Evolutionary conservation across 2,888 invertebrate genomes (phyloP).

Genomic region (Lasioglossum villosulum): DNA sequence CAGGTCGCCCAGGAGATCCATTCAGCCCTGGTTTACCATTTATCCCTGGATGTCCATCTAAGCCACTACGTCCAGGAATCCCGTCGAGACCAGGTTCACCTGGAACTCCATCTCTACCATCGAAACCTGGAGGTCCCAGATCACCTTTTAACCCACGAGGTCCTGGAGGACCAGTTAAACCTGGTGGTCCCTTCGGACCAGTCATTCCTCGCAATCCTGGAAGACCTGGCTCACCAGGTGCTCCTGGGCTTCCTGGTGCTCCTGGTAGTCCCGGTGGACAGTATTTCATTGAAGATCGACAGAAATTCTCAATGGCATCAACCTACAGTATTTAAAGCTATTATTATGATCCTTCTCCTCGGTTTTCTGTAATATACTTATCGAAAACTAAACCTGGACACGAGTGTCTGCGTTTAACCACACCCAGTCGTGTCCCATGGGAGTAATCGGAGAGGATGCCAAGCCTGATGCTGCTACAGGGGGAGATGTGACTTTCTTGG

Average conservation of each 20-base stretch:
- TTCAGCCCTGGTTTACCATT: constrained; percentile 91
- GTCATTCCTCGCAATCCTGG: constrained; percentile 89
- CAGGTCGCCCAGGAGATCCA: constrained; percentile 89
- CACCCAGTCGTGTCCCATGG: constrained; percentile 92
- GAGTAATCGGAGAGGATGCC: constrained; percentile 87
- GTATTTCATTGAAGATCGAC: constrained; percentile 92
- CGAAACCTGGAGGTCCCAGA: constrained; percentile 90
- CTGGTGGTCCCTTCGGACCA: constrained; percentile 90
- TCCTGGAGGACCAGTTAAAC: constrained; percentile 86
- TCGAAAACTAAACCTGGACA: constrained; percentile 88
- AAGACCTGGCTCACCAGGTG: constrained; percentile 89
- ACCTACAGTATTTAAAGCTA: constrained; percentile 86
- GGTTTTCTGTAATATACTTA: background rate
- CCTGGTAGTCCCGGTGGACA: constrained; percentile 90
- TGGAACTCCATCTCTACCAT: constrained; percentile 95
- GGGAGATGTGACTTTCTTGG: constrained; percentile 85
- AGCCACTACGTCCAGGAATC: constrained; percentile 93
- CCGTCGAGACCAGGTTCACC: constrained; percentile 96
- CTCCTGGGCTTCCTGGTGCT: constrained; percentile 85
- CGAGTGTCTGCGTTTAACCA: constrained; percentile 95
- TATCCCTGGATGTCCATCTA: constrained; percentile 89
- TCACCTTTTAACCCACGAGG: constrained; percentile 89
- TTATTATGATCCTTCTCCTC: constrained; percentile 27
- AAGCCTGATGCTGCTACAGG: constrained; percentile 71
- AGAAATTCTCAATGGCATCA: constrained; percentile 93